Evolutionary conservation across 2,797 vertebrate species (phyloP).

Genomic region (Antennarius maculatus): DNA sequence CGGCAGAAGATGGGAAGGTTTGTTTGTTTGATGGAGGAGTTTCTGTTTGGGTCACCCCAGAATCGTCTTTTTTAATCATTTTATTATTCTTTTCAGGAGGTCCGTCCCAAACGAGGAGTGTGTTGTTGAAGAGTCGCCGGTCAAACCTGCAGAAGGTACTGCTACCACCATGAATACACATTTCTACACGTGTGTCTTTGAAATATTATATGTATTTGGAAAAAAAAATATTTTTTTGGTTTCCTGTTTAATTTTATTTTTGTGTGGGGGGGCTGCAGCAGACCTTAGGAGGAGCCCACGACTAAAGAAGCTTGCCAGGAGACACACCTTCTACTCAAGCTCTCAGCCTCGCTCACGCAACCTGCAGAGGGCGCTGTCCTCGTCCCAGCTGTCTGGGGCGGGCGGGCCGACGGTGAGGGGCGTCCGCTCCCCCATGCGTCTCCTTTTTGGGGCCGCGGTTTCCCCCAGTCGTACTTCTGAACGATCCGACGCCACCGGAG

Average conservation of each 20-base stretch:
- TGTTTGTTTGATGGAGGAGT: neutral
- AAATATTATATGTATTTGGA: too few species aligned
- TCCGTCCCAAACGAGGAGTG: constrained; percentile 81
- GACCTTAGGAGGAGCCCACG: constrained; percentile 91
- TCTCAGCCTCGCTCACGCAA: constrained; percentile 83
- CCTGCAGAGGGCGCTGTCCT: constrained; percentile 75
- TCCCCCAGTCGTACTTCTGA: constrained; percentile 60
- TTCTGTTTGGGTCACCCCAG: neutral
- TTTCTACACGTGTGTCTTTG: neutral
- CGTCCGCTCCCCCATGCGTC: constrained; percentile 86
- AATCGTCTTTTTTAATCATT: too few species aligned
- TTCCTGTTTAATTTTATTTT: neutral
- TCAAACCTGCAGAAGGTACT: constrained; percentile 85
- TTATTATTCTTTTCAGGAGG: constrained; percentile 73
- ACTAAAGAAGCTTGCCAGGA: constrained; percentile 85
- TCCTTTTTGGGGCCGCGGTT: constrained; percentile 89
- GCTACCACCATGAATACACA: neutral
- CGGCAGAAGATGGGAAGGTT: constrained; percentile 91
- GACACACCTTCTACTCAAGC: constrained; percentile 82
- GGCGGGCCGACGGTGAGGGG: constrained; percentile 51
- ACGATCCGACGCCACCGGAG: constrained; percentile 25
- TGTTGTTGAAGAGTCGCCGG: constrained; percentile 94
- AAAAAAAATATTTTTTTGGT: neutral
- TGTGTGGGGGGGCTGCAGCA: constrained; percentile 28
- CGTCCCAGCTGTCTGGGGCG: constrained; percentile 70